phyloP scores from a whole-genome alignment of 1,140 invertebrate genomes.

The Papilio helenus region DNA sequence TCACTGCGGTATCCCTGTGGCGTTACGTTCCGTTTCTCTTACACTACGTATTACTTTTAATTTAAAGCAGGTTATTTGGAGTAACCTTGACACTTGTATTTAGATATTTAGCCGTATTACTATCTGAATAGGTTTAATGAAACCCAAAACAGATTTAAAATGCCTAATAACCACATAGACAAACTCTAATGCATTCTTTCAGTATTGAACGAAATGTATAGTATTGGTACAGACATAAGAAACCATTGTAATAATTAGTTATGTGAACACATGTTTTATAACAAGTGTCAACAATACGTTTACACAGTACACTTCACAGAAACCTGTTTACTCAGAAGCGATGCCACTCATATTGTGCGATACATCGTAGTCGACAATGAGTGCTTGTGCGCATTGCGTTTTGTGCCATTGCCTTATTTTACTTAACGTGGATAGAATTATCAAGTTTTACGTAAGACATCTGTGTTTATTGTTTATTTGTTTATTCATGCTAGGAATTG shows the following conservation, averaged over 20 bases:
- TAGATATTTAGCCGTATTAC: too few species aligned
- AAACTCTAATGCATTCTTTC: not conserved
- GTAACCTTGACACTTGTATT: not conserved
- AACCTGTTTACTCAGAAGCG: slow-evolving; percentile 19
- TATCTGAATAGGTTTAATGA: too few species aligned
- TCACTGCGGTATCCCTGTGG: slow-evolving; percentile 7
- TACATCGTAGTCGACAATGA: slow-evolving; percentile 11
- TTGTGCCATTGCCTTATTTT: slow-evolving; percentile 17
- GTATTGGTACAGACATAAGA: slow-evolving; percentile 20
- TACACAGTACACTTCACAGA: slow-evolving; percentile 25
- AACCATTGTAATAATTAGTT: slow-evolving; percentile 22
- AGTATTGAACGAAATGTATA: not conserved
- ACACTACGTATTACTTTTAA: not conserved
- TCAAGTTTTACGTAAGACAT: not conserved
- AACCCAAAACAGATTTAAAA: not conserved
- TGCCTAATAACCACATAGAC: not conserved
- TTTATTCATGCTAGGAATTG: not conserved
- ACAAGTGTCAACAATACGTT: slow-evolving; percentile 25
- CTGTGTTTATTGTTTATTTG: not conserved
- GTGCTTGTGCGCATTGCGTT: not conserved
- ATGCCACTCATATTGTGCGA: slow-evolving; percentile 13
- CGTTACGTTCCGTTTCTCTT: not conserved
- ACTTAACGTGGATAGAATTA: not conserved
- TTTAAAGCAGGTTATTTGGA: not conserved
- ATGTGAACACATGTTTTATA: slow-evolving; percentile 28